Conservation (phyloP, 35 echinoderm and acorn worm species). For the Patiria miniata region DNA sequence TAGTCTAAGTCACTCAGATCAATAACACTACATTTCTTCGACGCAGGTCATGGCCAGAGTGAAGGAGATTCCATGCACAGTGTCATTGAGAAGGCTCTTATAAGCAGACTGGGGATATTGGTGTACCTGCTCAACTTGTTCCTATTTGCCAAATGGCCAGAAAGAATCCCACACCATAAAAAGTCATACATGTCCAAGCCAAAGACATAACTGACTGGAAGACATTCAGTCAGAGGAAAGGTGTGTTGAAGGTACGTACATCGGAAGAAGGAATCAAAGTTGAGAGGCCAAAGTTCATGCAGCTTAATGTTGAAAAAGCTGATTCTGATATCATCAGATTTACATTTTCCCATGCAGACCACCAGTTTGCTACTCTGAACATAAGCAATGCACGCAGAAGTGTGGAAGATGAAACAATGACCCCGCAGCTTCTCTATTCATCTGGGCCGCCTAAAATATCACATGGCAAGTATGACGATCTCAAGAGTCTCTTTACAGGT, state of each 20-base stretch:
- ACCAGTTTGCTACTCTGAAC: background rate
- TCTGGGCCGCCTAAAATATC: background rate
- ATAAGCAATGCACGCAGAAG: too few species aligned
- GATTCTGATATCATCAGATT: background rate
- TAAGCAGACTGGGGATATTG: background rate
- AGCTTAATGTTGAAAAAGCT: background rate
- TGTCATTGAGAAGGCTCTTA: background rate
- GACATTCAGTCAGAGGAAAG: background rate
- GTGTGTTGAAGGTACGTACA: background rate
- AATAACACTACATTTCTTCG: constrained; percentile 53
- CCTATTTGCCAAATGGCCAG: constrained; percentile 27
- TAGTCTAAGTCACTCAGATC: constrained; percentile 30
- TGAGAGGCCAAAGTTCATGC: constrained; percentile 16
- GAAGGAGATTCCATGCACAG: constrained; percentile 71
- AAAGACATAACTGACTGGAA: constrained; percentile 54
- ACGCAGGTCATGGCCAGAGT: constrained; percentile 66
- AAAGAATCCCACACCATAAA: background rate
- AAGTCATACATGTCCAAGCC: background rate
- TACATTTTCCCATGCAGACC: background rate
- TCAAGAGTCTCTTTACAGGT: background rate
- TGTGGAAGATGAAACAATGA: too few species aligned
- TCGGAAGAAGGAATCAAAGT: background rate
- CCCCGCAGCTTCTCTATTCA: background rate
- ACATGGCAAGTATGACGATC: background rate
- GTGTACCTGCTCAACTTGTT: constrained; percentile 1